Base-by-base conservation (phyloP, 2,113 vertebrate species). In the Eulemur macaco region DNA sequence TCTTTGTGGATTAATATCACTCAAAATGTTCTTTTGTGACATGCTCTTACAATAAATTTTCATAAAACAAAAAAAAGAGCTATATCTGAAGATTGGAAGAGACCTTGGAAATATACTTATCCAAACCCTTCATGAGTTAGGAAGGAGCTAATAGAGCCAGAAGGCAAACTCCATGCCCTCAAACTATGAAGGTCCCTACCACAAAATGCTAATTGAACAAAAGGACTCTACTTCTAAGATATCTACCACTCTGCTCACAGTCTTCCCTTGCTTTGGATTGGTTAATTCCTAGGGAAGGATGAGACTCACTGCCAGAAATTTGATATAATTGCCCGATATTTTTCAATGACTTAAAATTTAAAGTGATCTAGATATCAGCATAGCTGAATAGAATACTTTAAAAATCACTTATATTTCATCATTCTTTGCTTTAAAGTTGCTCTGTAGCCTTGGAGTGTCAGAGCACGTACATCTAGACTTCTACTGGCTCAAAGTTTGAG, bases 11-110 rank as follows among this genome's bases (percentile, higher is more conserved):
- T 85, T 54, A 78, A 5, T 88, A 20, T 84, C 47, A 21, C 60
- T 89, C 60, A 94, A 92, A 96, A 90, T 63, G 71, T 74, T 76
- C 15, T 82, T 90, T 90, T 68, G 56, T 84, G 37, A 76, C 17
- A 69, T 64, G 42, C 12, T 77, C 31, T 80, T 66, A 42, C 42
- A 87, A 56, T 69, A 29, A 39, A 93, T 69, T 81, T 84, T 47
- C 58, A 81, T 64, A 21, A 76, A 94, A 94, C 31, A 78, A 76
- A 58, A 85, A 85, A 85, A 89, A 73, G 14, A 88, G 18, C 52
- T 58, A 39, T 29, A 37, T 11, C 45, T 78, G 45, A 83, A 47
- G 29, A 37, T 68, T 78, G 34, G 47, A 89, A 17, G n/a, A 95
- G n/a, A 56, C 21, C 23, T 86, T 86, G 11, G n/a, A 76, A 94